These are phyloP conservation scores for Oscheius sp. DNA, from an alignment of 2,888 invertebrate species.

Conservation along the genomic window DNA sequence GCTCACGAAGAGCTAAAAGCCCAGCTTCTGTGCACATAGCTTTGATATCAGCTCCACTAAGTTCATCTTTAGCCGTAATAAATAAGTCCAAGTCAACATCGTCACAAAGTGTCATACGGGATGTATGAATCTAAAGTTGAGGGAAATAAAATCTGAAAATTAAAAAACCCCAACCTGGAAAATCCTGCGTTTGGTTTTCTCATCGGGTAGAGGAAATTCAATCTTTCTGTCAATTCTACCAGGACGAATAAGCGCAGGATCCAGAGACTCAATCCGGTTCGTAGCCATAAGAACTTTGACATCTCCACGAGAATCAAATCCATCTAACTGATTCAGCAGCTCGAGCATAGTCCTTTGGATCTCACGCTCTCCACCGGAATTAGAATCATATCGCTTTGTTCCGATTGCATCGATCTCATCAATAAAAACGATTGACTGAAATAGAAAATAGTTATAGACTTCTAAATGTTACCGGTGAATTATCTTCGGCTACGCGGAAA, in stretches of 20 bases:
- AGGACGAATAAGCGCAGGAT: constrained; percentile 96
- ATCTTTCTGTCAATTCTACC: constrained; percentile 99
- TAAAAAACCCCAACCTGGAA: constrained; percentile 50
- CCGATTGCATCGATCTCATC: constrained; percentile 98
- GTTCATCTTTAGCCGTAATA: constrained; percentile 98
- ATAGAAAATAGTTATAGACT: background rate
- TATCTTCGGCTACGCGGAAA: constrained; percentile 98
- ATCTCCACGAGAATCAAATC: constrained; percentile 94
- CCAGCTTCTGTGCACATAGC: constrained; percentile 99
- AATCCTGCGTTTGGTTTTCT: constrained; percentile 89
- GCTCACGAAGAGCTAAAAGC: constrained; percentile 92
- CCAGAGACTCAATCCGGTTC: constrained; percentile 95
- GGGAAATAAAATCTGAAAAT: background rate
- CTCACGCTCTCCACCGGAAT: constrained; percentile 98
- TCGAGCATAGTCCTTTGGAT: constrained; percentile 99
- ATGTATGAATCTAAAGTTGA: constrained; percentile 86
- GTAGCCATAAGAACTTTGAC: constrained; percentile 97
- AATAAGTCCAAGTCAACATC: constrained; percentile 96
- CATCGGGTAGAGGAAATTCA: constrained; percentile 98
- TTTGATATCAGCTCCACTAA: constrained; percentile 83
- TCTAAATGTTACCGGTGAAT: constrained; percentile 79
- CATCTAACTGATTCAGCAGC: constrained; percentile 95
- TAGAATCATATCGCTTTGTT: constrained; percentile 95
- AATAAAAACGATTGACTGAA: constrained; percentile 91
- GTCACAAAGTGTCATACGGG: constrained; percentile 95